phyloP scores from a whole-genome alignment of 2,113 vertebrate genomes.

The Bufo gargarizans region DNA sequence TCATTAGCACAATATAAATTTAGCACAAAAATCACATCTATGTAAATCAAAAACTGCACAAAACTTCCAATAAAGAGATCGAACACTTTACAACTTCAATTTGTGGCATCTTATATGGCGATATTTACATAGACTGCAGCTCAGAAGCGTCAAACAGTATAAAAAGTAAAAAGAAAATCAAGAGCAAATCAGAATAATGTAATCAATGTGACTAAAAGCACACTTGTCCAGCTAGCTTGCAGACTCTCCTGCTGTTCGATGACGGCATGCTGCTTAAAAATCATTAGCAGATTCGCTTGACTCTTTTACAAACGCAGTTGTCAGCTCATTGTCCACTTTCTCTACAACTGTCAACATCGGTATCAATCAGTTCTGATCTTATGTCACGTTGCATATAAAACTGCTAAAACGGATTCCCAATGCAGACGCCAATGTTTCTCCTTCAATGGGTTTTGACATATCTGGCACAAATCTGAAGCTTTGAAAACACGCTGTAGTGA shows the following conservation, averaged over 20 bases:
- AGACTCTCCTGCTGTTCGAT: neutral
- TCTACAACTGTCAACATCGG: slow-evolving; percentile 72
- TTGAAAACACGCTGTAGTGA: slow-evolving; percentile 35
- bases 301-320: slow-evolving; percentile 71
- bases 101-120: too few relatives aligned
- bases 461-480: slow-evolving; percentile 68
- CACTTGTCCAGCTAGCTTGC: neutral
- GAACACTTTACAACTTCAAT: too few relatives aligned
- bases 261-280: slow-evolving; percentile 32
- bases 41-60: too few relatives aligned
- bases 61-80: too few relatives aligned
- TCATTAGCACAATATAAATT: too few relatives aligned
- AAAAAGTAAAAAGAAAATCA: neutral
- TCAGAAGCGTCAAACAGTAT: too few relatives aligned
- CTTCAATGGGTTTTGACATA: slow-evolving; percentile 79
- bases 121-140: too few relatives aligned
- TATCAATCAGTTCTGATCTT: slow-evolving; percentile 76
- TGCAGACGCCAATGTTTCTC: slow-evolving; percentile 68
- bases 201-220: slow-evolving; percentile 20
- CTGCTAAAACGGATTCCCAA: slow-evolving; percentile 72
- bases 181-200: neutral
- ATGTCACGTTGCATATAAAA: slow-evolving; percentile 73
- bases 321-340: slow-evolving; percentile 71
- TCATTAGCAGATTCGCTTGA: slow-evolving; percentile 62
- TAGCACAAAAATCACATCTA: too few relatives aligned